phyloP scores from a whole-genome alignment of 2,113 vertebrate genomes.

The Serinus canaria region DNA sequence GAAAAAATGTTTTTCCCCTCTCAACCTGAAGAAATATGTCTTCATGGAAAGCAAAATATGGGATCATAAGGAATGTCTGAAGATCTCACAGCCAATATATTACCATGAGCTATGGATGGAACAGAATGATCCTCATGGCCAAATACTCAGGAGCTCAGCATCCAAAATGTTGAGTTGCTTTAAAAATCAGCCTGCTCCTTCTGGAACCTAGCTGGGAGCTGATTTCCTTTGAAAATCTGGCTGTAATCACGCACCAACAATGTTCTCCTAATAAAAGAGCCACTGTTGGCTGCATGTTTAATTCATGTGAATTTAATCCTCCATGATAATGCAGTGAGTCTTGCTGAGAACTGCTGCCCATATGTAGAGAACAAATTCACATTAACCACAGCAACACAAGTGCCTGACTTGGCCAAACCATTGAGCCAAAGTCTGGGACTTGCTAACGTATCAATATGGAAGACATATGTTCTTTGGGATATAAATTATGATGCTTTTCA shows the following conservation, averaged over 20 bases:
- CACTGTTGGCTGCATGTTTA: conserved; percentile 50
- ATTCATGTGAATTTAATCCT: conserved; percentile 67
- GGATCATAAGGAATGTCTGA: neutral
- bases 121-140: neutral
- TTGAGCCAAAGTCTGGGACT: conserved; percentile 43
- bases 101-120: neutral
- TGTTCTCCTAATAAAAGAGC: conserved; percentile 49
- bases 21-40: neutral
- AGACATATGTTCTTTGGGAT: conserved; percentile 62
- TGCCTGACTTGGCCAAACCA: conserved; percentile 38
- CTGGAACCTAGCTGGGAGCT: conserved; percentile 23
- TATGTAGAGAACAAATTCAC: conserved; percentile 63
- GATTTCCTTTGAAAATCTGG: conserved; percentile 51
- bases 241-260: conserved; percentile 35
- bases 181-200: conserved; percentile 20
- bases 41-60: neutral
- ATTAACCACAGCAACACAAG: conserved; percentile 59
- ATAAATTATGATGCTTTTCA: conserved; percentile 61
- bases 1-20: neutral
- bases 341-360: conserved; percentile 58
- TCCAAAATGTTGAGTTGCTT: neutral
- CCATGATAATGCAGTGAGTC: conserved; percentile 52
- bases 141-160: neutral
- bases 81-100: neutral
- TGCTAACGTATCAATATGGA: conserved; percentile 45